Evolutionary conservation across 2,888 invertebrate genomes (phyloP).

Genomic region (Drosophila glabriapex): DNA sequence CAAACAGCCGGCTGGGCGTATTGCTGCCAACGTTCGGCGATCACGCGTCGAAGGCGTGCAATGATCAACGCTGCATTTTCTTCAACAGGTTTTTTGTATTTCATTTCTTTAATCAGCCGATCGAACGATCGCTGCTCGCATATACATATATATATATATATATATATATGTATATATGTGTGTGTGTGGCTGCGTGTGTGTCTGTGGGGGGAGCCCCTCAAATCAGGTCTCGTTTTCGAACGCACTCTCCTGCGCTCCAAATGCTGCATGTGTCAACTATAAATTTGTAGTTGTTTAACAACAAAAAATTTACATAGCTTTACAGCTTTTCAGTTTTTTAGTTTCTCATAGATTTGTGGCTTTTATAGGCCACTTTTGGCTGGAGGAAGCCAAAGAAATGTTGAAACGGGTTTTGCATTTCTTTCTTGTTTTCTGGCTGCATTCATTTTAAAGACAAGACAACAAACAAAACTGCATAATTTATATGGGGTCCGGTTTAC

Average conservation of each 20-base stretch:
- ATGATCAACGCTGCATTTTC: conserved; percentile 70
- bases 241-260: conserved; percentile 28
- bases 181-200: conserved; percentile 17
- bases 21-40: conserved; percentile 41
- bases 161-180: conserved; percentile 15
- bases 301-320: conserved; percentile 45
- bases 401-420: conserved; percentile 35
- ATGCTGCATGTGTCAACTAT: conserved; percentile 33
- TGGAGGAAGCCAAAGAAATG: conserved; percentile 20
- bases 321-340: conserved; percentile 13
- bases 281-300: conserved; percentile 28
- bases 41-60: conserved; percentile 73
- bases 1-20: conserved; percentile 47
- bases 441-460: conserved; percentile 49
- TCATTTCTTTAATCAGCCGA: conserved; percentile 34
- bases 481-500: conserved; percentile 62
- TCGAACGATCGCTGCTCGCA: conserved; percentile 42
- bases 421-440: conserved; percentile 34
- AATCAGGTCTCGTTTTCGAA: conserved; percentile 47
- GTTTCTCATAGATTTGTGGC: conserved; percentile 38
- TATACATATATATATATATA: background rate
- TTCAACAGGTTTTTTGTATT: conserved; percentile 65
- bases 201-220: background rate
- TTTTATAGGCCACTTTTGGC: conserved; percentile 47
- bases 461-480: conserved; percentile 38